Evolutionary conservation across 2,888 invertebrate species (phyloP), one percentile per base, ranked within the genome.

Genomic region (Buathra laborator): DNA sequence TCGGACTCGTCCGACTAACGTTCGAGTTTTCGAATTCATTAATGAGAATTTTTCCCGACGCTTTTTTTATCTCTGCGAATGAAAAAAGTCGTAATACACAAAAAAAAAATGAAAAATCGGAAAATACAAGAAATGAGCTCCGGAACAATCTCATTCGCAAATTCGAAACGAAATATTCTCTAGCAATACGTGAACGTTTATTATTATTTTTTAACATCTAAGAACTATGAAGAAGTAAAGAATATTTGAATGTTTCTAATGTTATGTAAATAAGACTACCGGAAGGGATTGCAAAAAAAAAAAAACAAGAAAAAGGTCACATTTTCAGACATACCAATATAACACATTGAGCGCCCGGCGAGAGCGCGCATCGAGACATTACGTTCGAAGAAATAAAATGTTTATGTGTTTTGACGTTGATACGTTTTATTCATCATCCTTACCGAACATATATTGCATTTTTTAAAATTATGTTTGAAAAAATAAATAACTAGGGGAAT

Each of bases 211-310:
- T 88, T 88, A 88, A 89, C 85, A 86, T 79, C 87, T 87, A 88
- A 83, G 83, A 37, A 88, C 56, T 86, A 81, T 84, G 86, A 78
- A 81, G 72, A 85, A 87, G 87, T 72, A 81, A 88, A 89, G 85
- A 83, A 88, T 91, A 90, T 90, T 89, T 91, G 88, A 91, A 89
- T 92, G 90, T 93, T 92, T 92, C 89, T 91, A 90, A 91, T 91
- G 89, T 92, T 92, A 89, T 92, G 92, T 92, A 92, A 88, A 92
- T 92, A 92, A 87, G 82, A 90, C 81, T 88, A 88, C 88, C 84
- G 76, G 67, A 75, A 86, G 74, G 82, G 72, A 81, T 72, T 67
- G 66, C 68, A 76, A 81, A 84, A 83, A 71, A 67, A 79, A 37
- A 70, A 62, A 81, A 64, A 19, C 66, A 79, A 37, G 67, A 62